Base-by-base conservation (phyloP, 2,888 invertebrate species). In the Rhorus exstirpatorius region DNA sequence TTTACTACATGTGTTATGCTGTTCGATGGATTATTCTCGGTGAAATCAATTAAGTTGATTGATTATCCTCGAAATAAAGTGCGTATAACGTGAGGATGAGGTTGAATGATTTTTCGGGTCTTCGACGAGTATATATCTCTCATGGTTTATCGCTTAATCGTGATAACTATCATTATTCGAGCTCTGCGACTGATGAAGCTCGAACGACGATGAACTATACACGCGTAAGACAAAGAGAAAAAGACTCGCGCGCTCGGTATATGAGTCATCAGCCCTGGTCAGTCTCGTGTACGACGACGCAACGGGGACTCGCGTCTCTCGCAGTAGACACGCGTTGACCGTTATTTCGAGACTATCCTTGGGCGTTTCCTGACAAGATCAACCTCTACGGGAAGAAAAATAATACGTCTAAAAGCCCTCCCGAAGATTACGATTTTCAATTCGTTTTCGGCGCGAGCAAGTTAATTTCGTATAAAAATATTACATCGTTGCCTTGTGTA, bases 241-340 rank as follows among this genome's bases (percentile, higher is more conserved):
- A 26, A 51, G 72, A 63, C 31, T 49, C 49, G 65, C 31, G 26
- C 55, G 17, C 58, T n/a, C 1, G 49, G n/a, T n/a, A n/a, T 44
- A 61, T 80, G 79, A 80, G 68, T 80, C 79, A 80, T 80, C 74
- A 14, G 49, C 58, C 31, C 38, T 68, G 41, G 77, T 65, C 38
- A 63, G 53, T 70, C 71, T 71, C 79, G 53, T 12, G 31, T 17
- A 61, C 53, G 75, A 61, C 60, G 51, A 44, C 17, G 71, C 74
- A 51, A 79, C 67, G 75, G 31, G 19, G 65, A 46, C 35, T 63
- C 70, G 46, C 41, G 44, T 51, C 24, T 17, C 41, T 63, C 46
- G 68, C 65, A 41, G 67, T 38, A 79, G 79, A 83, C 78, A 78
- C 75, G 82, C 70, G 58, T 83, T 75, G 82, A 79, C 82, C 82